phyloP scores from a whole-genome alignment of 2,888 invertebrate species.

The Tupiocoris notatus region DNA sequence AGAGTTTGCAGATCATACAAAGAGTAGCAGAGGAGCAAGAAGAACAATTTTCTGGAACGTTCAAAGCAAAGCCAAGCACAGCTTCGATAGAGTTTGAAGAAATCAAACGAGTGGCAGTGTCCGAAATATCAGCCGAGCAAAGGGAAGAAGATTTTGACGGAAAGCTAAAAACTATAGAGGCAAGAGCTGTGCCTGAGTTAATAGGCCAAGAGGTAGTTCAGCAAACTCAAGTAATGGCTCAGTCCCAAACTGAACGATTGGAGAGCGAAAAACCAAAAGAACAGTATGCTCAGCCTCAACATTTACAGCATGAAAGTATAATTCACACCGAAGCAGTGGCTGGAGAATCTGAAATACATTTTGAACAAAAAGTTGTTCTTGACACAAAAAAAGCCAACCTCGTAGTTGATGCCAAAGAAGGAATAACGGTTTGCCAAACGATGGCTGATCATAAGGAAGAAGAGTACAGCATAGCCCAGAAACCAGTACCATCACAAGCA shows the following conservation, averaged over 20 bases:
- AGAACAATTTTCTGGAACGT: constrained; percentile 49
- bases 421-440: constrained; percentile 50
- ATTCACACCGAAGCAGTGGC: constrained; percentile 58
- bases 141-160: constrained; percentile 59
- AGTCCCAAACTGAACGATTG: constrained; percentile 49
- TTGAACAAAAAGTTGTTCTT: constrained; percentile 51
- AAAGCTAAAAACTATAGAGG: constrained; percentile 52
- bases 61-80: constrained; percentile 43
- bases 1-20: constrained; percentile 53
- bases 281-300: constrained; percentile 52
- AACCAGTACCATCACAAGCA: constrained; percentile 49
- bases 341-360: constrained; percentile 58
- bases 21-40: constrained; percentile 53
- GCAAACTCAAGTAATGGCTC: constrained; percentile 54
- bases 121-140: constrained; percentile 59
- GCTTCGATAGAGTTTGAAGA: constrained; percentile 53
- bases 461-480: constrained; percentile 46
- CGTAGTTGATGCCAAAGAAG: constrained; percentile 50
- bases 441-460: constrained; percentile 50
- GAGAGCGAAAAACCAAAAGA: constrained; percentile 43
- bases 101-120: constrained; percentile 60
- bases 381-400: constrained; percentile 51
- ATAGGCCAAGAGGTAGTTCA: constrained; percentile 54
- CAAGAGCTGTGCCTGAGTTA: constrained; percentile 50
- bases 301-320: constrained; percentile 55